Evolutionary conservation across 2,888 invertebrate species (phyloP).

Genomic region (Perizoma affinitatum): DNA sequence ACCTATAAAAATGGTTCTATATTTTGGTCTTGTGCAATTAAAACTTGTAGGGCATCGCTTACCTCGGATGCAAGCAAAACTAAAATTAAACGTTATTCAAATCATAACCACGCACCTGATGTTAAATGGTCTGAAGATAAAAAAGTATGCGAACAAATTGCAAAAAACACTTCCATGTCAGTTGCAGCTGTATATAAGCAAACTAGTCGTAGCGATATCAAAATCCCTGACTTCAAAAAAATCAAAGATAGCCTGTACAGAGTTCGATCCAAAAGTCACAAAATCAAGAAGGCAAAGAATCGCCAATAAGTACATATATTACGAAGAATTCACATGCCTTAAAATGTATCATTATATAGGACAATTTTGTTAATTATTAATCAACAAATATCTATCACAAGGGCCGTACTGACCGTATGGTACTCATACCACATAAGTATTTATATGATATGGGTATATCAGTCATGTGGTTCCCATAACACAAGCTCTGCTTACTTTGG

Average conservation of each 20-base stretch:
- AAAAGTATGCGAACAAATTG: slow-evolving; percentile 5
- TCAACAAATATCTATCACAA: no score
- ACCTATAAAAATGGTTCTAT: not conserved
- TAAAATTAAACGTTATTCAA: not conserved
- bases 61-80: slow-evolving; percentile 2
- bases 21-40: slow-evolving; percentile 7
- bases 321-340: no score
- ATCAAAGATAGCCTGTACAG: slow-evolving; percentile 12
- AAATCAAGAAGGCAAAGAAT: not conserved
- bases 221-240: slow-evolving; percentile 6
- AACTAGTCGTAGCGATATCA: slow-evolving; percentile 1
- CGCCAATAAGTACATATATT: no score
- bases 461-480: no score
- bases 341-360: no score
- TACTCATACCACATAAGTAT: no score
- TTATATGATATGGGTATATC: no score
- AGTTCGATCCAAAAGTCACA: slow-evolving; percentile 2
- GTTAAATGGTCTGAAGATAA: not conserved
- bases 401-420: no score
- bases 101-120: slow-evolving; percentile 14
- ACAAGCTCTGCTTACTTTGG: no score
- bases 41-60: slow-evolving; percentile 7
- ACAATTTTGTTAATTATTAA: no score
- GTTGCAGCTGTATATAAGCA: slow-evolving; percentile 4
- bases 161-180: not conserved